A percentile compares a stretch with the other conserved stretches of the same genome.
Conservation (phyloP, 2,888 invertebrate genomes). For the Agonum fuliginosum region DNA sequence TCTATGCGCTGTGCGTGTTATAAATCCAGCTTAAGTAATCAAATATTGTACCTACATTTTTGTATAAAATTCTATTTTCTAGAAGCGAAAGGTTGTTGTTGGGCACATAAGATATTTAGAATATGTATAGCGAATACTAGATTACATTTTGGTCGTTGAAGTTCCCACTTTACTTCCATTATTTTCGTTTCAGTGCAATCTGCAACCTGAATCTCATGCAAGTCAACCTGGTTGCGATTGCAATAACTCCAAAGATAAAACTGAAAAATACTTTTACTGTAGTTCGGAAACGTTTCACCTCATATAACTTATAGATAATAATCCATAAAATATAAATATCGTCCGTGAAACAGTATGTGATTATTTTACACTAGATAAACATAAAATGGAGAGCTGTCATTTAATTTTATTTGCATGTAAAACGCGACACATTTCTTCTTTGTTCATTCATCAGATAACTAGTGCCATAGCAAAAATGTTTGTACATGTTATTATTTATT, state of each 20-base stretch:
- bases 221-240: conserved; percentile 31
- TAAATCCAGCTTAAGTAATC: no score
- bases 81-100: no score
- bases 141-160: no score
- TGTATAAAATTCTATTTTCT: no score
- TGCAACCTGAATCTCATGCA: conserved; percentile 7
- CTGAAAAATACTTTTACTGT: background rate
- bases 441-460: conserved; percentile 36
- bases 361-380: conserved; percentile 31
- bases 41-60: no score
- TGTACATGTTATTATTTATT: conserved; percentile 44
- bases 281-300: background rate
- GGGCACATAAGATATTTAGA: no score
- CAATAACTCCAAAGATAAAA: conserved; percentile 4
- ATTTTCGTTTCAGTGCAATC: background rate
- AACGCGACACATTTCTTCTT: conserved; percentile 27
- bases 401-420: conserved; percentile 40
- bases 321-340: conserved; percentile 10
- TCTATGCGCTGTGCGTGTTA: no score
- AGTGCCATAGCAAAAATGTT: conserved; percentile 27
- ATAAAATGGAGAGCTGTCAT: background rate
- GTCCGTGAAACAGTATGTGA: background rate
- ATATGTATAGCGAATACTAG: no score
- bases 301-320: background rate
- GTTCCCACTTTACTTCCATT: background rate